These are phyloP conservation scores for Thomomys bottae DNA, from an alignment of 2,113 vertebrate genomes.

Conservation along the genomic window DNA sequence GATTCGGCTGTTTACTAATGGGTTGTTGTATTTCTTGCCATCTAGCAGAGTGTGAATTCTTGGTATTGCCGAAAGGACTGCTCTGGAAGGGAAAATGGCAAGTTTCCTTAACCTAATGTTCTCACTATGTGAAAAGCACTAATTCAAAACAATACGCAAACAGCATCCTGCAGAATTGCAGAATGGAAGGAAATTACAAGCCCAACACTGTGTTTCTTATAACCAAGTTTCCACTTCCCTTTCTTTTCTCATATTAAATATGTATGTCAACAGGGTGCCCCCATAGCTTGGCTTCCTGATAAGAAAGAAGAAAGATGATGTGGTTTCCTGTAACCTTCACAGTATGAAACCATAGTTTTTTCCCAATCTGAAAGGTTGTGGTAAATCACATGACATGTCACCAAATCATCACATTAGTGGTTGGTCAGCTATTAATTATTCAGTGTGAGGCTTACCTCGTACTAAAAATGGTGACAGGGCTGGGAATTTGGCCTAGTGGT, in stretches of 20 bases:
- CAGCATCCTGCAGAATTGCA: not conserved
- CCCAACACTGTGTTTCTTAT: not conserved
- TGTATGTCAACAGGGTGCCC: not conserved
- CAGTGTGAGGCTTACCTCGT: not conserved
- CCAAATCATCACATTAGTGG: not conserved
- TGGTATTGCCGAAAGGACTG: slow-evolving; percentile 46
- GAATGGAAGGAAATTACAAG: not conserved
- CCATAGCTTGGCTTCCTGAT: not conserved
- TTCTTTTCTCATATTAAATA: not conserved
- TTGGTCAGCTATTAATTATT: not conserved
- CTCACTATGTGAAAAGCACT: not conserved
- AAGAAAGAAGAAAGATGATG: not conserved
- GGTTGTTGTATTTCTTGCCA: slow-evolving; percentile 48
- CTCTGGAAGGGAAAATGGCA: not conserved
- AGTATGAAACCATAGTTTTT: not conserved
- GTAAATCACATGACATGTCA: not conserved
- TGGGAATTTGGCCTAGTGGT: too few species aligned
- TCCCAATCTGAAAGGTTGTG: not conserved
- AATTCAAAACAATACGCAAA: not conserved
- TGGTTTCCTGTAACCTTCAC: not conserved
- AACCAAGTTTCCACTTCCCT: not conserved
- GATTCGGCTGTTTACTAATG: slow-evolving; percentile 46
- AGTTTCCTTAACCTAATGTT: slow-evolving; percentile 54
- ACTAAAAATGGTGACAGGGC: too few species aligned
- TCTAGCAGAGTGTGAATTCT: slow-evolving; percentile 59